Evolutionary conservation across 2,888 invertebrate species (phyloP).

Genomic region (Muscina levida): DNA sequence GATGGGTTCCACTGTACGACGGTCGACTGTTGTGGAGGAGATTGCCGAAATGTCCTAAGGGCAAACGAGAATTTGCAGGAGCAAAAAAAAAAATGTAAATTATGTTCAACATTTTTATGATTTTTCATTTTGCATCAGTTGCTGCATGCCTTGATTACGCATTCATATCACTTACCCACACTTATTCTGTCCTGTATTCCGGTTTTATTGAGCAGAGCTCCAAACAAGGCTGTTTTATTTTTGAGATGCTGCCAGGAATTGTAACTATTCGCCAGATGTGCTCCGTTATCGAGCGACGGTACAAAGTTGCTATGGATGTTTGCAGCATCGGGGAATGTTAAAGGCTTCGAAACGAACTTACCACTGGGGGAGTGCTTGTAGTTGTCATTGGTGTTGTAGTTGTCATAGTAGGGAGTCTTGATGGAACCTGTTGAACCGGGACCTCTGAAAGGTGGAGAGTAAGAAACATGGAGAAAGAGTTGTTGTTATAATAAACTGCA

Average conservation of each 20-base stretch:
- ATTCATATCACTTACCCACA: slow-evolving; percentile 72
- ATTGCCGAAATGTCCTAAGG: slow-evolving; percentile 72
- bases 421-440: slow-evolving; percentile 68
- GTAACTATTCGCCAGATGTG: slow-evolving; percentile 69
- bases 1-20: slow-evolving; percentile 55
- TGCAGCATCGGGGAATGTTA: slow-evolving; percentile 65
- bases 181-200: slow-evolving; percentile 73
- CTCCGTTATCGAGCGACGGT: slow-evolving; percentile 33
- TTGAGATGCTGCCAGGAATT: slow-evolving; percentile 71
- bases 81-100: slow-evolving; percentile 51
- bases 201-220: slow-evolving; percentile 48
- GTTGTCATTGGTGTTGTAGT: slow-evolving; percentile 30
- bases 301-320: slow-evolving; percentile 55
- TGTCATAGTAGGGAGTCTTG: slow-evolving; percentile 42
- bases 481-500: background rate
- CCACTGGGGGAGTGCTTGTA: slow-evolving; percentile 56
- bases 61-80: background rate
- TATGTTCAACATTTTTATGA: slow-evolving; percentile 43
- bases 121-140: slow-evolving; percentile 39
- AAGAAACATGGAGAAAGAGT: slow-evolving; percentile 2
- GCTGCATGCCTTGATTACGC: slow-evolving; percentile 56
- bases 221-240: slow-evolving; percentile 49
- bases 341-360: slow-evolving; percentile 63
- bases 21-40: slow-evolving; percentile 50
- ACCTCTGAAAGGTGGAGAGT: slow-evolving; percentile 64